Evolutionary conservation across 2,113 vertebrate species (phyloP).

Genomic region (Reinhardtius hippoglossoides): DNA sequence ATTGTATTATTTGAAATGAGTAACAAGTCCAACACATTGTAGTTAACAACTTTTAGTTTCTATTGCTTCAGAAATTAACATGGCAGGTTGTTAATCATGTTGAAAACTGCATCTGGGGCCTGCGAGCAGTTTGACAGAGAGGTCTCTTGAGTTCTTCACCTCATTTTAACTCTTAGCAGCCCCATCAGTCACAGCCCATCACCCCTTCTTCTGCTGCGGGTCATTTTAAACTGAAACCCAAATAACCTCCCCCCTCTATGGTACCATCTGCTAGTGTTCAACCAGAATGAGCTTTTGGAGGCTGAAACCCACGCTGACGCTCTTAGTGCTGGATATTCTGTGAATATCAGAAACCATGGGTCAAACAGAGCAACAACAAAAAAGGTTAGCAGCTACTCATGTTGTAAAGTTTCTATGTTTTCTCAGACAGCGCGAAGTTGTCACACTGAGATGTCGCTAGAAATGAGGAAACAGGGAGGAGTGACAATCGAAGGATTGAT

Average conservation of each 20-base stretch:
- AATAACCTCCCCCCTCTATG: conserved; percentile 21
- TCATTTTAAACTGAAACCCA: conserved; percentile 19
- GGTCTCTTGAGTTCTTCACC: conserved; percentile 21
- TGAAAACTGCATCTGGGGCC: conserved; percentile 26
- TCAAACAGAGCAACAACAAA: background rate
- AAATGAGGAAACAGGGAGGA: too few relatives aligned
- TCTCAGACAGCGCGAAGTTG: too few relatives aligned
- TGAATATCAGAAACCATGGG: too few relatives aligned
- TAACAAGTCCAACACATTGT: conserved; percentile 47
- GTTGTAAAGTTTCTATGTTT: background rate
- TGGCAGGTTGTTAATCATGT: conserved; percentile 51
- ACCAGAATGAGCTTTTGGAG: conserved; percentile 31
- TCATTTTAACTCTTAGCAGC: conserved; percentile 12
- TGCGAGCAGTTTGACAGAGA: conserved; percentile 9
- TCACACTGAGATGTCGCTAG: too few relatives aligned
- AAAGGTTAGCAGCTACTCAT: background rate
- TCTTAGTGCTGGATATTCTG: background rate
- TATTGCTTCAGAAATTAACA: conserved; percentile 26
- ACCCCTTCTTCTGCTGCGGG: conserved; percentile 17
- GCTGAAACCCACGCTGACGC: conserved; percentile 21
- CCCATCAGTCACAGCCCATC: conserved; percentile 34
- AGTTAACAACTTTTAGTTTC: conserved; percentile 44
- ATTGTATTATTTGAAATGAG: conserved; percentile 53
- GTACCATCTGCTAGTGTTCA: conserved; percentile 49
- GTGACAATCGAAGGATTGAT: too few relatives aligned